Base-by-base conservation (phyloP, 2,113 vertebrate species). In the Rhinopomastus cyanomelas region DNA sequence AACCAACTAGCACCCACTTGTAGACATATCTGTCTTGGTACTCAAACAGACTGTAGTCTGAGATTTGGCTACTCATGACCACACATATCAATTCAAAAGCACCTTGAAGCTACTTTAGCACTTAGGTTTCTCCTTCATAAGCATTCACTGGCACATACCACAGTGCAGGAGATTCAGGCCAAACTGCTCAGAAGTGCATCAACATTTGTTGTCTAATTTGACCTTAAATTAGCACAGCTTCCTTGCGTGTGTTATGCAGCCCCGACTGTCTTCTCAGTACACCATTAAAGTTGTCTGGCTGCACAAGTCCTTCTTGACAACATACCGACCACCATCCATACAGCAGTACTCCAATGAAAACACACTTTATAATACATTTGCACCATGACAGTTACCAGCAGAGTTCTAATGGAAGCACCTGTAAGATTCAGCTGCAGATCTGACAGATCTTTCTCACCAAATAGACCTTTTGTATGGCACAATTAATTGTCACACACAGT, bases 41-140 rank as follows among this genome's bases (percentile, higher is more conserved):
- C 4, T 42, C 30, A 78, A 62, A 32, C 27, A 52, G 34, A 27
- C 9, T 72, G 23, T 0, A 25, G 8, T 7, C 20, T 52, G 51
- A 26, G 55, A 49, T 67, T n/a, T 61, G 23, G 22, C 16, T 83
- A 34, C 32, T 30, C 23, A 46, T 14, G 82, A 39, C 20, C n/a
- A 64, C 0, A 1, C 4, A 1, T 8, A 29, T 29, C 42, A 44
- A 1, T 19, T 27, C 48, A 20, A n/a, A 73, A 75, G 25, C n/a
- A 51, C 7, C 12, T 29, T 6, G 46, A 32, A 26, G 34, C 3
- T 7, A n/a, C 59, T 78, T 59, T 10, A 75, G 16, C 12, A 8
- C 68, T 56, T 46, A 23, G 7, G 22, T 20, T 51, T 32, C 49
- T 30, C 22, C 17, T 69, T 11, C 23, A 22, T 5, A 9, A 65